Evolutionary conservation across 2,888 invertebrate genomes (phyloP).

Genomic region (Leptopilina drosophilae): DNA sequence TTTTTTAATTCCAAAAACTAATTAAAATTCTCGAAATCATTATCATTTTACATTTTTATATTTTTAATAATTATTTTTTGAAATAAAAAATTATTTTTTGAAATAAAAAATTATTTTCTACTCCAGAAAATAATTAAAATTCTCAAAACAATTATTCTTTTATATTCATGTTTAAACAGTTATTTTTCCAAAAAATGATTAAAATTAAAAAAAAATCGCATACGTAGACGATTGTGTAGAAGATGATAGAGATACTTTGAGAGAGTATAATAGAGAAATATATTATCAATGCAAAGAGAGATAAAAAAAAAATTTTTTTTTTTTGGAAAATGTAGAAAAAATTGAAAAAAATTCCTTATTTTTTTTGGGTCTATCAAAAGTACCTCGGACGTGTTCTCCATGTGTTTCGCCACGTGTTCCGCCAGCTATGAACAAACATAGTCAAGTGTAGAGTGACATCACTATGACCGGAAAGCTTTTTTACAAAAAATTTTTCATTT

Average conservation of each 20-base stretch:
- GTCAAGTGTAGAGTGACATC: conserved; percentile 69
- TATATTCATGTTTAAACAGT: too few relatives aligned
- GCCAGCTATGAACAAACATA: conserved; percentile 73
- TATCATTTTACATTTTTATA: too few relatives aligned
- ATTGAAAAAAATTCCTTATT: conserved; percentile 8
- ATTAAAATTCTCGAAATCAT: too few relatives aligned
- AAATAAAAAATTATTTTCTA: too few relatives aligned
- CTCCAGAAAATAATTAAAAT: too few relatives aligned
- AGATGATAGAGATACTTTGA: conserved; percentile 55
- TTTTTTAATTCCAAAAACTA: too few relatives aligned
- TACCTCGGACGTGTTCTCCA: conserved; percentile 73
- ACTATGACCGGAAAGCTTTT: conserved; percentile 63
- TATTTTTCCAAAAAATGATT: too few relatives aligned
- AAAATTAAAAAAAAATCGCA: neutral
- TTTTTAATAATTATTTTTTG: too few relatives aligned
- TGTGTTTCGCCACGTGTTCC: conserved; percentile 74
- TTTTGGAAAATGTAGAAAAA: conserved; percentile 40
- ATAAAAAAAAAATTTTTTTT: neutral
- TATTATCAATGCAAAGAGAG: conserved; percentile 32
- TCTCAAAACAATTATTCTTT: too few relatives aligned
- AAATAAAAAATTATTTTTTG: too few relatives aligned
- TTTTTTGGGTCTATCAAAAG: conserved; percentile 55
- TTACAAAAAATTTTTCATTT: neutral
- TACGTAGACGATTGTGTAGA: conserved; percentile 41
- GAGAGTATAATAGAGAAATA: conserved; percentile 26